Conservation (phyloP, 2,797 vertebrate species). For the Taeniopygia guttata region DNA sequence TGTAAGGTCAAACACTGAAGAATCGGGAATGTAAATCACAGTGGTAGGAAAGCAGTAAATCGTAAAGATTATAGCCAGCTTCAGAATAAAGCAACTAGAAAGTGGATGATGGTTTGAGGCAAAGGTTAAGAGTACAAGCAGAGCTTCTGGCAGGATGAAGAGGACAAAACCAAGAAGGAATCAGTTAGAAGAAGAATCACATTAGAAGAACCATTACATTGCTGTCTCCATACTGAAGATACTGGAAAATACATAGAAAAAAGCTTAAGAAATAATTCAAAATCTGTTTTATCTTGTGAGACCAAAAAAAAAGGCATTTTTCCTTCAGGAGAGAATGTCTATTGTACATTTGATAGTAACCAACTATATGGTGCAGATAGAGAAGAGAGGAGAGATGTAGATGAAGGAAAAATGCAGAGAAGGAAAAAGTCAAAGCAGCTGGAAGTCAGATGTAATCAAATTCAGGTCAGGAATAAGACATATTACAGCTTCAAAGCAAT, state of each 20-base stretch:
- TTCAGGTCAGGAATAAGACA: not conserved
- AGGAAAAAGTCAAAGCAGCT: not conserved
- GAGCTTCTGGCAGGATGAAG: not conserved
- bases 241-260: not conserved
- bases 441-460: not conserved
- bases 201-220: not conserved
- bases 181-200: not conserved
- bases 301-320: not conserved
- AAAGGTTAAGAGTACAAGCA: not conserved
- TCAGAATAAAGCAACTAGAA: constrained; percentile 7
- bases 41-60: not conserved
- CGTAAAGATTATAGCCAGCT: not conserved
- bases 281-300: not conserved
- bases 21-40: not conserved
- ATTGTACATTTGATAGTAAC: not conserved
- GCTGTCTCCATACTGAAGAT: not conserved
- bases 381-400: no score
- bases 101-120: not conserved
- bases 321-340: not conserved
- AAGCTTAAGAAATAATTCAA: not conserved
- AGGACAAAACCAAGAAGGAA: not conserved
- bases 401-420: not conserved
- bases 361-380: not conserved
- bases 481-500: not conserved
- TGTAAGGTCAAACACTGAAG: not conserved